A percentile compares a stretch with the other conserved stretches of the same genome.
Conservation (phyloP, 1,140 invertebrate species). For the Neodiprion lecontei region DNA sequence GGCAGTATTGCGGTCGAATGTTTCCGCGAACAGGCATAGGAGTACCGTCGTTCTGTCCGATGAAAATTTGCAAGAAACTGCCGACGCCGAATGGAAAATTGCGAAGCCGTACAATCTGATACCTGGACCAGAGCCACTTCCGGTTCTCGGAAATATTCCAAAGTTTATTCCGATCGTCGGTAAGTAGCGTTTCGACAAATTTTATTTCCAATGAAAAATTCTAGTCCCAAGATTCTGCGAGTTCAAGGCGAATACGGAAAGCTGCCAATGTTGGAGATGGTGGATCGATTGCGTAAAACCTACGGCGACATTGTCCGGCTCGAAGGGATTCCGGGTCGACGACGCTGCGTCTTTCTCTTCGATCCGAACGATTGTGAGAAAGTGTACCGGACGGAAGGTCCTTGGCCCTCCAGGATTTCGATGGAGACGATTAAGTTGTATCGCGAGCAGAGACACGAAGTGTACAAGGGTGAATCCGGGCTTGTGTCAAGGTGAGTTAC, state of each 20-base stretch:
- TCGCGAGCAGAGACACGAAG: background rate
- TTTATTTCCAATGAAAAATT: background rate
- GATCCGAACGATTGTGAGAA: conserved; percentile 21
- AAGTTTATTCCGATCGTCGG: conserved; percentile 44
- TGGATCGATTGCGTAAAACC: conserved; percentile 10
- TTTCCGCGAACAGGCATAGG: background rate
- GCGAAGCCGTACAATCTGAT: conserved; percentile 32
- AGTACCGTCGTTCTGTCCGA: background rate
- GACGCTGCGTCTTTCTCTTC: conserved; percentile 6
- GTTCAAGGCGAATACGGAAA: conserved; percentile 11
- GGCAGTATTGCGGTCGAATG: background rate
- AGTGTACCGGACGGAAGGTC: conserved; percentile 20
- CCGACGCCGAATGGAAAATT: conserved; percentile 9
- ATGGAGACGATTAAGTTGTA: conserved; percentile 16
- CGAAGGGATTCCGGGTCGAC: conserved; percentile 4
- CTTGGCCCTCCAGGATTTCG: conserved; percentile 16
- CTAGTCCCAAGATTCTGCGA: background rate
- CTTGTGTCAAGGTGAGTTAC: conserved; percentile 15
- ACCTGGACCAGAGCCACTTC: conserved; percentile 52
- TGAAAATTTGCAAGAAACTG: background rate
- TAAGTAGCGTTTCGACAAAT: conserved; percentile 20
- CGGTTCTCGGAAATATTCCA: conserved; percentile 56
- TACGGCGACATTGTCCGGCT: conserved; percentile 17
- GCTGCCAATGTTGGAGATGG: background rate
- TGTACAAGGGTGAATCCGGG: conserved; percentile 10